Conservation (phyloP, 2,888 invertebrate genomes). For the Drosophila tanythrix region DNA sequence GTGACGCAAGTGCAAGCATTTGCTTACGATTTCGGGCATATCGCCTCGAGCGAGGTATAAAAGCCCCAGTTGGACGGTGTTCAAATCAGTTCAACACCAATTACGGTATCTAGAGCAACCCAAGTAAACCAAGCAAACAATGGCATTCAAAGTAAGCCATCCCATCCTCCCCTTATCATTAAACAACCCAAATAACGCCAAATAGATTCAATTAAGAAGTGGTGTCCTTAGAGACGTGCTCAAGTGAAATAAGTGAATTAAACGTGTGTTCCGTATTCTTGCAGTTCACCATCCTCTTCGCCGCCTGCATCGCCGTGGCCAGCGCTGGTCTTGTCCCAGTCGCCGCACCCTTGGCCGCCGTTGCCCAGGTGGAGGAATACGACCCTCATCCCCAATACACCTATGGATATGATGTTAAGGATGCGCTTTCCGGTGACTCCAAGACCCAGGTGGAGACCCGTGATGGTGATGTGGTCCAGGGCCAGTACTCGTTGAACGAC, state of each 20-base stretch:
- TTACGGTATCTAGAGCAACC: conserved; percentile 83
- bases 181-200: not conserved
- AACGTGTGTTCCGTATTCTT: conserved; percentile 44
- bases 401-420: conserved; percentile 85
- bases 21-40: conserved; percentile 57
- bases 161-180: not conserved
- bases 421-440: conserved; percentile 84
- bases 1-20: conserved; percentile 72
- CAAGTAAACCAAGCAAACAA: conserved; percentile 54
- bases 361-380: conserved; percentile 82
- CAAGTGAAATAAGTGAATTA: conserved; percentile 17
- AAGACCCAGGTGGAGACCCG: conserved; percentile 85
- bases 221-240: conserved; percentile 6
- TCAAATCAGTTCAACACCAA: conserved; percentile 82
- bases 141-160: conserved; percentile 84
- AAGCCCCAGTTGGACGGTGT: conserved; percentile 72
- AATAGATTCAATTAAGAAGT: conserved; percentile 18
- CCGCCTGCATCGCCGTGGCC: conserved; percentile 80
- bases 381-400: conserved; percentile 85
- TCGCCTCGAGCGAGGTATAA: conserved; percentile 73
- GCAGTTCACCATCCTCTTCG: conserved; percentile 81
- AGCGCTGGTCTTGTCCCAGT: conserved; percentile 81
- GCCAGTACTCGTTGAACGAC: conserved; percentile 85
- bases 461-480: conserved; percentile 84
- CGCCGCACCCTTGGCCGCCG: conserved; percentile 76